Conservation (phyloP, 2,113 vertebrate species). For the Urocitellus parryii region DNA sequence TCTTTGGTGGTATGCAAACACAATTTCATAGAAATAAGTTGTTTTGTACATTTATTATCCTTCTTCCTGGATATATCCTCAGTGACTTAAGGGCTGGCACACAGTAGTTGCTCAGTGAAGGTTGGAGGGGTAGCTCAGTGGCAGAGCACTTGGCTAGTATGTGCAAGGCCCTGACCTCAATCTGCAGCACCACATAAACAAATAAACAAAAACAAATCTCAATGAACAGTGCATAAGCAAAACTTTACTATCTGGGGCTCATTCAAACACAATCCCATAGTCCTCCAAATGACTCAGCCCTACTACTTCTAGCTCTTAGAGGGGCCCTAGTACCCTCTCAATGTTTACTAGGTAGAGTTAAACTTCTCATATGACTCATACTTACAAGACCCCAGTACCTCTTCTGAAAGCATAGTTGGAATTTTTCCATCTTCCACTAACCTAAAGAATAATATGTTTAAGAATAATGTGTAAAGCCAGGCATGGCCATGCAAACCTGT, state of each 20-base stretch:
- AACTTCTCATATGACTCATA: constrained; percentile 27
- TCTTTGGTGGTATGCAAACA: background rate
- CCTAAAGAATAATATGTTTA: background rate
- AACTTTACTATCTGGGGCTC: background rate
- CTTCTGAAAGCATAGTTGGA: constrained; percentile 27
- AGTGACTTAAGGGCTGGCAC: background rate
- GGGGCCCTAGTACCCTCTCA: background rate
- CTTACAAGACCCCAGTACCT: background rate
- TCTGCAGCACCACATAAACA: no score
- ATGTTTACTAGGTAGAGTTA: background rate
- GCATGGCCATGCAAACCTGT: no score
- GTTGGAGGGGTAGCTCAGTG: no score
- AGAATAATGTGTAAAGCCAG: background rate
- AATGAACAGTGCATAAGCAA: background rate
- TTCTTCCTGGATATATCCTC: background rate
- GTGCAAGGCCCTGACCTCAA: no score
- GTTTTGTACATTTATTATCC: background rate
- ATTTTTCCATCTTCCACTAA: background rate
- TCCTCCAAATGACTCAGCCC: background rate
- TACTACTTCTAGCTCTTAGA: background rate
- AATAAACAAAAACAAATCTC: background rate
- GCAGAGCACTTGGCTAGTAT: no score
- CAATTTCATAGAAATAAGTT: background rate
- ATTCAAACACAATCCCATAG: background rate
- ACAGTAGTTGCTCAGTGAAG: background rate